A percentile compares a stretch with the other conserved stretches of the same genome.
These are phyloP conservation scores for Saturnia pavonia DNA, from an alignment of 2,888 invertebrate genomes.

Conservation along the genomic window DNA sequence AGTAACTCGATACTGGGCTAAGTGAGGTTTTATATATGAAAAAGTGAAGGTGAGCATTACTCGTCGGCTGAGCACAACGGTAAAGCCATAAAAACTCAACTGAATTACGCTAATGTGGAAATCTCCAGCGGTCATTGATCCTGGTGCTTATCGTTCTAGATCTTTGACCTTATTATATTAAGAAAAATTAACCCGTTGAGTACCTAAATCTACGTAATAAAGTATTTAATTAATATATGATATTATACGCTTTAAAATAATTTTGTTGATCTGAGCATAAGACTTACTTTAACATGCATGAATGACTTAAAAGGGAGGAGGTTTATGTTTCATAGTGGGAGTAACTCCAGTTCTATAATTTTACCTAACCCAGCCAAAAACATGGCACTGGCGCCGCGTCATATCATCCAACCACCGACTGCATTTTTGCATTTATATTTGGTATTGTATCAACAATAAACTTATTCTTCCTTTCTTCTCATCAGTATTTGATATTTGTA, in stretches of 20 bases:
- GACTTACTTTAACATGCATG: background rate
- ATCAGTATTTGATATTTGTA: too few relatives aligned
- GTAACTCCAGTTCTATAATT: background rate
- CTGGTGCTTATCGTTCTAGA: conserved; percentile 22
- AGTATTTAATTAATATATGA: background rate
- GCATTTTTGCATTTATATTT: too few relatives aligned
- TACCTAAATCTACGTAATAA: background rate
- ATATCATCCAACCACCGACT: too few relatives aligned
- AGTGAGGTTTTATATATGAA: background rate
- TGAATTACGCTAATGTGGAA: conserved; percentile 29
- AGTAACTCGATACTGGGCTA: background rate
- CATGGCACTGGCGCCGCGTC: background rate
- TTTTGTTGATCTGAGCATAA: background rate
- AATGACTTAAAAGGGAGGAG: too few relatives aligned
- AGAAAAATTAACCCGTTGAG: background rate
- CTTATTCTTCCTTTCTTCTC: too few relatives aligned
- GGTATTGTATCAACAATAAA: too few relatives aligned
- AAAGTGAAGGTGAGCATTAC: conserved; percentile 13
- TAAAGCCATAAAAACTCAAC: conserved; percentile 11
- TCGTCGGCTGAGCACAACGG: conserved; percentile 2
- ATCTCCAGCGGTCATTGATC: conserved; percentile 30
- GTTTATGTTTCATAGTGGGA: too few relatives aligned
- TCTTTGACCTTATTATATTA: conserved; percentile 11
- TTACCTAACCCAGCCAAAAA: background rate
- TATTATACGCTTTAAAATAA: background rate